Base-by-base conservation (phyloP, 2,888 invertebrate genomes). In the Temnothorax ravouxi region DNA sequence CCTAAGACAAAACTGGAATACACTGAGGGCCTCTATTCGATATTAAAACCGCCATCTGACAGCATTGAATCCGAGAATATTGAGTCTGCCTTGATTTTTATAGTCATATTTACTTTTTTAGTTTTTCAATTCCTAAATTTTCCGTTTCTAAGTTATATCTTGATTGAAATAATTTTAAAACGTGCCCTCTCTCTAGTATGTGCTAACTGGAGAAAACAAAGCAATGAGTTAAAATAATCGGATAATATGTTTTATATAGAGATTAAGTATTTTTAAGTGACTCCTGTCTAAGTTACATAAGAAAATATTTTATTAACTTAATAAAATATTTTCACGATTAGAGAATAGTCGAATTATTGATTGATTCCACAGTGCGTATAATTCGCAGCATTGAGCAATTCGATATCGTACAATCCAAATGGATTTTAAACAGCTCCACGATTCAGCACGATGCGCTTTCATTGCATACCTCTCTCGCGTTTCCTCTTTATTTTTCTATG, bases 401-500 rank as follows among this genome's bases (percentile, higher is more conserved):
- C 52, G 38, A 41, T 25, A 38, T 67, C 44, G 77, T 44, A 56
- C 29, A 54, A 69, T 44, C 6, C 69, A 69, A 77, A 77, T 69
- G 34, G 77, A 69, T 77, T 69, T 77, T 29, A 77, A 77, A 77
- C 44, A 56, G n/a, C 44, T 44, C 21, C 29, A 50, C 50, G 54
- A 44, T 54, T 56, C 25, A 67, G 29, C 69, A 29, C 29, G n/a
- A n/a, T n/a, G n/a, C n/a, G 15, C 34, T 21, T 62, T 50, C 47
- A 47, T 54, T 67, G 25, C 41, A 54, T 15, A 54, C 29, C 38
- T 29, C 66, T 66, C 66, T 66, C 18, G 25, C 18, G 11, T 25
- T 54, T 18, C 29, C n/a, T 34, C 69, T 56, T 44, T 69, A 69
- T 69, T 69, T 77, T 77, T 77, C 77, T 69, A 44, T 77, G 34